Evolutionary conservation across 2,113 vertebrate species (phyloP).

Genomic region (Upupa epops): DNA sequence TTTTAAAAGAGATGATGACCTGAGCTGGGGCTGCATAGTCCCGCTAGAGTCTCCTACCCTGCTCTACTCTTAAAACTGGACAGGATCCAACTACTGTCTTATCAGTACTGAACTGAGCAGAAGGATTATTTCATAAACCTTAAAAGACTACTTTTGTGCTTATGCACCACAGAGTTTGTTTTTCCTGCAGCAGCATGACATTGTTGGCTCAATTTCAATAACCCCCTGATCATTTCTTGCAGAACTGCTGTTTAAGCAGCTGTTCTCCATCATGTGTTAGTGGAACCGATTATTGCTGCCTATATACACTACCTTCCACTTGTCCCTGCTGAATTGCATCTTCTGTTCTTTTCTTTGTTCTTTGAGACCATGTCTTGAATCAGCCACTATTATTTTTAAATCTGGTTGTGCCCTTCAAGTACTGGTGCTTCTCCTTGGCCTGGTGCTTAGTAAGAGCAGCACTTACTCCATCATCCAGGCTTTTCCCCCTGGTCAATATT

Average conservation of each 20-base stretch:
- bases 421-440: not conserved
- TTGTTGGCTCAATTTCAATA: slow-evolving; percentile 42
- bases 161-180: slow-evolving; percentile 8
- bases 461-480: not conserved
- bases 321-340: not conserved
- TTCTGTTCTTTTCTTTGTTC: slow-evolving; percentile 7
- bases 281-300: not conserved
- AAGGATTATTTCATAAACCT: not conserved
- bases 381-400: slow-evolving; percentile 23
- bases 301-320: not conserved
- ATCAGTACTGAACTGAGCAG: not conserved
- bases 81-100: not conserved
- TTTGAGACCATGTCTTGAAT: not conserved
- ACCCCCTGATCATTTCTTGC: slow-evolving; percentile 23
- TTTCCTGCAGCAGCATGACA: slow-evolving; percentile 2
- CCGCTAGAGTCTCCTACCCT: not conserved
- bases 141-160: not conserved
- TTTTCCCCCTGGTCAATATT: not conserved
- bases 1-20: not conserved
- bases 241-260: slow-evolving; percentile 50
- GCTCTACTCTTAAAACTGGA: not conserved
- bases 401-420: not conserved
- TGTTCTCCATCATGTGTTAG: slow-evolving; percentile 13
- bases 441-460: not conserved
- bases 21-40: not conserved